Base-by-base conservation (phyloP, 2,113 vertebrate species). In the Camarhynchus parvulus region DNA sequence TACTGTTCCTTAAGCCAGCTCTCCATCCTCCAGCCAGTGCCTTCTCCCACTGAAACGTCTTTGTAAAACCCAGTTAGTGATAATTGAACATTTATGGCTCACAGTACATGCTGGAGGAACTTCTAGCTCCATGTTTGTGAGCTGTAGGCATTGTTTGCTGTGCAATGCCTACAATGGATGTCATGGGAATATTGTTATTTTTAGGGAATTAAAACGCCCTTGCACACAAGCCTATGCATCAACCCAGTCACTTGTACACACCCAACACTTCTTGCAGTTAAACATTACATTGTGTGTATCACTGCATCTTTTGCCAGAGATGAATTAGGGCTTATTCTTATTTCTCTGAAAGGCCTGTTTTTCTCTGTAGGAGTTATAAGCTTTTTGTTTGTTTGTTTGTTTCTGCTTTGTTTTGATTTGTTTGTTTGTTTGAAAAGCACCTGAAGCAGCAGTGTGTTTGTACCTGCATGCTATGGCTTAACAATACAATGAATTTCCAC, bases 211-310 rank as follows among this genome's bases (percentile, higher is more conserved):
- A 56, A 62, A 70, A 30, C 1, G 11, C 22, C 4, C 22, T 39
- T 62, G 41, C 2, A 2, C 21, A 56, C 4, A 42, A 30, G 5
- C 13, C 24, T 28, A 0, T 35, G 15, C 22, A 25, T 59, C 25
- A 56, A 8, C 37, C 20, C 27, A 11, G 27, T 39, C 9, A n/a
- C 18, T 44, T 56, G 15, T 5, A 42, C 13, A 12, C 5, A 37
- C 8, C 41, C 23, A 76, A 13, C 14, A 42, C 33, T 68, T 64
- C 47, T 47, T 64, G 49, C 46, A 64, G n/a, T 56, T 69, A 41
- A 68, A 44, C 72, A 42, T 35, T 47, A 35, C 6, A 5, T 3
- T 11, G 2, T 59, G 15, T 28, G 3, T n/a, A 30, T 58, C n/a
- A 44, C 33, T 37, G 10, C 6, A 31, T 39, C 50, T 75, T 56